phyloP scores from a whole-genome alignment of 2,113 vertebrate species.

The Cyprinodon brontotheroides region DNA sequence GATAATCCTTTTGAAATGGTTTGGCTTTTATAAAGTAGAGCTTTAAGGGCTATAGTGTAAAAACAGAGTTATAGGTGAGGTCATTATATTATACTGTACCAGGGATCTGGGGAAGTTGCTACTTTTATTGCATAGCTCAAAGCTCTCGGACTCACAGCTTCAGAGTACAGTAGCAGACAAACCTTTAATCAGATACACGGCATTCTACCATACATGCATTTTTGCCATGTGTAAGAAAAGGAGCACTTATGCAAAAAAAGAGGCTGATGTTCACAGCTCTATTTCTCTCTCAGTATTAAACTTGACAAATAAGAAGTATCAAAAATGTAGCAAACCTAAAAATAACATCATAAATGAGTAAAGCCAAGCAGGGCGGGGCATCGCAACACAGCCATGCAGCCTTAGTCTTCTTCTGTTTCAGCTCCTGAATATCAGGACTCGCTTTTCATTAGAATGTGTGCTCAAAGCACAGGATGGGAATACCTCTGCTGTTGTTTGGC shows the following conservation, averaged over 20 bases:
- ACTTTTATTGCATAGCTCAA: background rate
- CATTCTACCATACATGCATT: background rate
- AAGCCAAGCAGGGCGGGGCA: conserved; percentile 34
- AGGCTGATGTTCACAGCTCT: background rate
- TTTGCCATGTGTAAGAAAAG: background rate
- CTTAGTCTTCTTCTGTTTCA: conserved; percentile 38
- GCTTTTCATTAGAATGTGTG: conserved; percentile 14
- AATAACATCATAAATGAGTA: conserved; percentile 76
- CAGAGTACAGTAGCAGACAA: background rate
- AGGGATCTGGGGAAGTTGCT: background rate
- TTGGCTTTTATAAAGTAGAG: background rate
- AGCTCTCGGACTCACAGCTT: background rate
- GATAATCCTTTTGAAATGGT: background rate
- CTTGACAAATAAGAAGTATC: conserved; percentile 70
- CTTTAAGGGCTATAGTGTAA: background rate
- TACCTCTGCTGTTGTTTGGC: background rate
- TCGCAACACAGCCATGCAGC: conserved; percentile 28
- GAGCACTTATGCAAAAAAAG: background rate
- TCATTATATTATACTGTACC: too few relatives aligned
- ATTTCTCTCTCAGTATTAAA: conserved; percentile 61
- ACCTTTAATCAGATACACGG: background rate
- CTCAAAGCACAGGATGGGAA: background rate
- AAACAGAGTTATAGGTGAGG: too few relatives aligned
- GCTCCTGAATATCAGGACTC: conserved; percentile 12
- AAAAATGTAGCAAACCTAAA: conserved; percentile 74